A percentile compares a stretch with the other conserved stretches of the same genome.
Evolutionary conservation across 1,140 invertebrate genomes (phyloP).

Genomic region (Leptoteleia sp.): DNA sequence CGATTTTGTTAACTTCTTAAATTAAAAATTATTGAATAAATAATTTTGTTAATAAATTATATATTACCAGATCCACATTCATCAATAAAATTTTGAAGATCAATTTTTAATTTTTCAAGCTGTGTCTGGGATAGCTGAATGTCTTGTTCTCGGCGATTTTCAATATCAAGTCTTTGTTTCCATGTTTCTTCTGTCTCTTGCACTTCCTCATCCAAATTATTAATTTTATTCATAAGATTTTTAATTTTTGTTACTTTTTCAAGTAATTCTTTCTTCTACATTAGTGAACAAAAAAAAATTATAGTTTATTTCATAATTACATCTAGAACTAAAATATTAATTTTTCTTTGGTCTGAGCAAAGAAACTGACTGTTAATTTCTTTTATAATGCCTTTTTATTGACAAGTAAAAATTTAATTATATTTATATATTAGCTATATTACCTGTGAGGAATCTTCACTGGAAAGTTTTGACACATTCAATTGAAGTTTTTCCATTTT

Average conservation of each 20-base stretch:
- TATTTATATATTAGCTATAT: too few species aligned
- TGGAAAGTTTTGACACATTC: slow-evolving; percentile 8
- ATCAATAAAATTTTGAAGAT: slow-evolving; percentile 77
- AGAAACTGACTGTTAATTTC: too few species aligned
- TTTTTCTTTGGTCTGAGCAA: too few species aligned
- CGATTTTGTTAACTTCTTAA: not conserved
- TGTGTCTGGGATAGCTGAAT: slow-evolving; percentile 78
- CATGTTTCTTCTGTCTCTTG: slow-evolving; percentile 80
- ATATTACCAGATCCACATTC: slow-evolving; percentile 80
- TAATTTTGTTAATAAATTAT: slow-evolving; percentile 1
- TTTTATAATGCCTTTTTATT: too few species aligned
- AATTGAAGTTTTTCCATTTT: slow-evolving; percentile 23
- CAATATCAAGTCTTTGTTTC: slow-evolving; percentile 76
- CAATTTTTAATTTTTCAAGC: slow-evolving; percentile 81
- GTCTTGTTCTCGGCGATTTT: slow-evolving; percentile 78
- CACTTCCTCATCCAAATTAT: slow-evolving; percentile 75
- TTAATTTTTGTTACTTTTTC: slow-evolving; percentile 70
- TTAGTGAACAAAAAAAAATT: slow-evolving; percentile 3
- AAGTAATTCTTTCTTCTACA: slow-evolving; percentile 31
- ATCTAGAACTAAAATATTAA: too few species aligned
- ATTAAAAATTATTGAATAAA: not conserved
- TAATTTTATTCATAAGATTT: slow-evolving; percentile 71
- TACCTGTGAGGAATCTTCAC: slow-evolving; percentile 29
- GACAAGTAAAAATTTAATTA: too few species aligned
- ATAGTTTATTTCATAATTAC: too few species aligned